Base-by-base conservation (phyloP, 2,113 vertebrate species). In the Natator depressus region DNA sequence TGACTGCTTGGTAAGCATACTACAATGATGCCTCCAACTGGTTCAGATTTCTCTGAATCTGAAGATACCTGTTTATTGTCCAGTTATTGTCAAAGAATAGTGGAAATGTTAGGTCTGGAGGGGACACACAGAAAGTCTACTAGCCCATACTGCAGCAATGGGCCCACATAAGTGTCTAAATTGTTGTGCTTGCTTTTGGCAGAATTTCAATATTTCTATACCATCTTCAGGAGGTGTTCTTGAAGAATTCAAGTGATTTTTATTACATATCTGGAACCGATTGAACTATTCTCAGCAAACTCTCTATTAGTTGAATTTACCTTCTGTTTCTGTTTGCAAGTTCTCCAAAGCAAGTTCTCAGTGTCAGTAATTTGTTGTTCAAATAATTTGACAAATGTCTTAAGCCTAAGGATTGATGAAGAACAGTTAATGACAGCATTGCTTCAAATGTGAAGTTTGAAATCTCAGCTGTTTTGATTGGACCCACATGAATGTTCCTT, bases 341-440 rank as follows among this genome's bases (percentile, higher is more conserved):
- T 82, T 17, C 42, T 94, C n/a, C 46, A 50, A 0, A 1, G 54
- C 78, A 89, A 72, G 42, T 93, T 94, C n/a, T 22, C 76, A 83
- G 84, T 42, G 42, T 76, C 87, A 92, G 57, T 84, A 93, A 89
- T 87, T 59, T 72, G 11, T 38, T 89, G 2, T 55, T 88, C 29
- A 89, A 96, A 89, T 80, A 95, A 95, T 90, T 83, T 89, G 22
- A 87, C 38, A n/a, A 84, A 84, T 29, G 49, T 7, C 91, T 96
- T 94, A 93, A 89, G 80, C 90, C 95, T 84, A 88, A 93, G 91
- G 82, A 89, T 12, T 89, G 27, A 55, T 82, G 25, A 92, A 35
- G 69, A 59, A 69, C 13, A 69, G 51, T 69, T n/a, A 83, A 81
- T 96, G 42, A 87, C 82, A 80, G 89, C 82, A 80, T 78, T 93